Evolutionary conservation across 2,113 vertebrate genomes (phyloP), one percentile per base, ranked within the genome.

Genomic region (Onychostruthus taczanowskii): DNA sequence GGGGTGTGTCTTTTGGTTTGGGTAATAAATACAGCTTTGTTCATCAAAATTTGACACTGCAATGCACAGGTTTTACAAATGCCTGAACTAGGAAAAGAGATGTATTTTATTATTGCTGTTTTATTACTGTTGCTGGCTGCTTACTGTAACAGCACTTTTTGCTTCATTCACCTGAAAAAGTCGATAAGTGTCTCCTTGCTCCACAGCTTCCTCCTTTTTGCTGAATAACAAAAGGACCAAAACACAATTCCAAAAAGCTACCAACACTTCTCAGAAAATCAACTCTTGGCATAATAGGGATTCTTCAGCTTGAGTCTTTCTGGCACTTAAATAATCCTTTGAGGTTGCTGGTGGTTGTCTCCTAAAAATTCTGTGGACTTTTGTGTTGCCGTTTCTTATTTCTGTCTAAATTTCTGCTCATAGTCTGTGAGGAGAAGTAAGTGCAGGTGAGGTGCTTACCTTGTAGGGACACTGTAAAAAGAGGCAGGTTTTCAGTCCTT

Each of bases 311-410:
- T 7, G 10, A 18, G 7, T 44, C 24, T 31, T 81, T 61, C 12
- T 58, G n/a, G 22, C 72, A 26, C 13, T 63, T 55, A n/a, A 47
- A 59, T 53, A 56, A 26, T 52, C 16, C 72, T 66, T 69, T 8
- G 35, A 33, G 27, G 9, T 53, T 47, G 21, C 28, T 53, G 58
- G 12, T 63, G n/a, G 1, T 8, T 75, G 44, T 61, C 35, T 75
- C 35, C 33, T 58, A 8, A 61, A 58, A 52, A 11, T n/a, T 69
- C 7, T 23, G 39, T 56, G 26, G 22, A 8, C 19, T 84, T 81
- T 24, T 53, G 19, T 52, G 19, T 20, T 0, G 0, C 30, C 5
- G 0, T 77, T 52, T 66, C 63, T 56, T 41, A 24, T 41, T 83
- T 69, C 61, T 81, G 23, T 37, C 52, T 61, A 3, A 39, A 26